Percentiles rank a stretch among this genome's conserved stretches.
These are phyloP conservation scores for Petrocephalus microphthalmus DNA, from an alignment of 2,113 vertebrate species.

Conservation along the genomic window DNA sequence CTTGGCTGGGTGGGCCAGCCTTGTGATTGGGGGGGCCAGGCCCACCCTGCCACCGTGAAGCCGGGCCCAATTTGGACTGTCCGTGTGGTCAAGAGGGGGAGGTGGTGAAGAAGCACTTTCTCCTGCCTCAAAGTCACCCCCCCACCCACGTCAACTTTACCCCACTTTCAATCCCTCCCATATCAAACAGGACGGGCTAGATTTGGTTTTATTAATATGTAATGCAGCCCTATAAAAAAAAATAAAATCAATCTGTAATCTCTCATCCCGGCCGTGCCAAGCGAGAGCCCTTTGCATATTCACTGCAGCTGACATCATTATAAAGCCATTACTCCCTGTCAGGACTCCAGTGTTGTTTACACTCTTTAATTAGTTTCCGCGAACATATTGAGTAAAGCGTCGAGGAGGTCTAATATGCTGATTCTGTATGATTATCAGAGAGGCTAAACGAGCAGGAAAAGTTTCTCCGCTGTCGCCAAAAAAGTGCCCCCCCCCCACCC, in stretches of 20 bases:
- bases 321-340: constrained; percentile 81
- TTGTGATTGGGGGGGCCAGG: too few species aligned
- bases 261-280: constrained; percentile 43
- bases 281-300: constrained; percentile 63
- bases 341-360: constrained; percentile 65
- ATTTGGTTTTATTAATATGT: constrained; percentile 63
- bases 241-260: constrained; percentile 71
- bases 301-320: constrained; percentile 78
- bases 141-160: constrained; percentile 15
- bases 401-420: constrained; percentile 48
- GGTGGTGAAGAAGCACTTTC: constrained; percentile 1
- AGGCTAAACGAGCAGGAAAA: constrained; percentile 25
- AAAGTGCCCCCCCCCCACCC: background rate
- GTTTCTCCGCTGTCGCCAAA: constrained; percentile 12
- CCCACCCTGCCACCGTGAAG: too few species aligned
- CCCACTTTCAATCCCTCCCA: background rate
- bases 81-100: constrained; percentile 14
- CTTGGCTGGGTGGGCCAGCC: too few species aligned
- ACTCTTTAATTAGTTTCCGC: constrained; percentile 83
- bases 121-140: constrained; percentile 22
- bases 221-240: constrained; percentile 41
- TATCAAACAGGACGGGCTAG: constrained; percentile 30
- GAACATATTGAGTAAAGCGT: constrained; percentile 73
- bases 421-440: constrained; percentile 55
- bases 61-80: too few species aligned